Percentiles rank a stretch among this genome's conserved stretches.
These are phyloP conservation scores for Pelosia muscerda DNA, from an alignment of 2,888 invertebrate species.

Conservation along the genomic window DNA sequence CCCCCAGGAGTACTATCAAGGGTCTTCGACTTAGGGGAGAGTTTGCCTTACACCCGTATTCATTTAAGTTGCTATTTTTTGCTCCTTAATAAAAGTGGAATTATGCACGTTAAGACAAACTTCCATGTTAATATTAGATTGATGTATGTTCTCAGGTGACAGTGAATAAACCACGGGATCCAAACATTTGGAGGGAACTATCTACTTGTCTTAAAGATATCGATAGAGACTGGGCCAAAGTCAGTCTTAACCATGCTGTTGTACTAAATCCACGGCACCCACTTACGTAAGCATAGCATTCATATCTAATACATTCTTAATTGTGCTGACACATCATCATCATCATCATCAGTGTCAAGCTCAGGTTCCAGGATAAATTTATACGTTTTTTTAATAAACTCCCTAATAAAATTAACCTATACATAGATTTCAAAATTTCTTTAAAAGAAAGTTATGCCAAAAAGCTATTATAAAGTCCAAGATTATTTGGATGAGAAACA, in stretches of 20 bases:
- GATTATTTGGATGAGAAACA: too few relatives aligned
- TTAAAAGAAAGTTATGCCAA: too few relatives aligned
- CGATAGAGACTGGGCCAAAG: constrained; percentile 69
- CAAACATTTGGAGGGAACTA: constrained; percentile 74
- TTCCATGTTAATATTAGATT: background rate
- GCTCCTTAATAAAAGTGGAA: background rate
- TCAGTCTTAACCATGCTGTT: constrained; percentile 72
- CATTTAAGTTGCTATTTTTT: too few relatives aligned
- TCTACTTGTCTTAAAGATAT: constrained; percentile 72
- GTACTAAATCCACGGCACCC: constrained; percentile 70
- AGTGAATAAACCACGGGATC: constrained; percentile 57
- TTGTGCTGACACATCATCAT: background rate
- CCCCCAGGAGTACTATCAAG: too few relatives aligned
- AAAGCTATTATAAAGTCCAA: too few relatives aligned
- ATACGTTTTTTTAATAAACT: too few relatives aligned
- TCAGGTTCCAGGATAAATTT: too few relatives aligned
- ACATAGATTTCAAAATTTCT: too few relatives aligned
- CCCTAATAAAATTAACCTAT: too few relatives aligned
- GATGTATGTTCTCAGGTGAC: constrained; percentile 55
- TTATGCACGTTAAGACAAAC: too few relatives aligned
- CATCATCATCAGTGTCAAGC: background rate
- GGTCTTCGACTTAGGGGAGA: too few relatives aligned
- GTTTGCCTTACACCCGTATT: too few relatives aligned
- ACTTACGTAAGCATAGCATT: constrained; percentile 64
- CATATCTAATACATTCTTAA: background rate